Evolutionary conservation across 2,888 invertebrate species (phyloP), one percentile per base, ranked within the genome.

Genomic region (Lasiommata megera): DNA sequence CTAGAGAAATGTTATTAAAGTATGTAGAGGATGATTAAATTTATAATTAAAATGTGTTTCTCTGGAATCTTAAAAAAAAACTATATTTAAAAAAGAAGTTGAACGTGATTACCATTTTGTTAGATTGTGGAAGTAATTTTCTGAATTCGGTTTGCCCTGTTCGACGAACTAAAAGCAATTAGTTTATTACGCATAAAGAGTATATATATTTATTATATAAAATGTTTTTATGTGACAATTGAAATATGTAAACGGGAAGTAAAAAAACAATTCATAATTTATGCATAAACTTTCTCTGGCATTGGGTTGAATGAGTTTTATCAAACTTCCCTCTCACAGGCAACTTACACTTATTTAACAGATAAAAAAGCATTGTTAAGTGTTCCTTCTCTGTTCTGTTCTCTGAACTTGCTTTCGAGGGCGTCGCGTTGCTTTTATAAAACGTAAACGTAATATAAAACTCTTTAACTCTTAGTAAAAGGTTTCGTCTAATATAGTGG

Each of bases 281-380:
- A 44, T 44, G 44, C 28, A 29, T 44, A 28, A 29, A 44, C 44
- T 44, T 44, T 12, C 8, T 44, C 23, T 28, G 14, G 44, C 44
- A 44, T 28, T 44, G 44, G n/a, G 28, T 44, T 29, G 44, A 44
- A 44, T 44, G 44, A 44, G 44, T 44, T 44, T n/a, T 29, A 28
- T 44, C 12, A 44, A 44, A 44, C 28, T 29, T 44, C 14, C 14
- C 44, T 28, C 44, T 44, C 44, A 0, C n/a, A 17, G 7, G 17
- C 17, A 34, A 47, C 34, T 47, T 47, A 31, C 34, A 47, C 43
- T 43, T 28, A 43, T 43, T 31, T 46, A 11, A 6, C 31, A 29
- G 31, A 46, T 11, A 44, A 44, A 44, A 44, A 29, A 44, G 12
- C 40, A 41, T 16, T 47, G 31, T 47, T 18, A 47, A 47, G 31